These are phyloP conservation scores for Zingel zingel DNA, from an alignment of 2,113 vertebrate genomes.

Conservation along the genomic window DNA sequence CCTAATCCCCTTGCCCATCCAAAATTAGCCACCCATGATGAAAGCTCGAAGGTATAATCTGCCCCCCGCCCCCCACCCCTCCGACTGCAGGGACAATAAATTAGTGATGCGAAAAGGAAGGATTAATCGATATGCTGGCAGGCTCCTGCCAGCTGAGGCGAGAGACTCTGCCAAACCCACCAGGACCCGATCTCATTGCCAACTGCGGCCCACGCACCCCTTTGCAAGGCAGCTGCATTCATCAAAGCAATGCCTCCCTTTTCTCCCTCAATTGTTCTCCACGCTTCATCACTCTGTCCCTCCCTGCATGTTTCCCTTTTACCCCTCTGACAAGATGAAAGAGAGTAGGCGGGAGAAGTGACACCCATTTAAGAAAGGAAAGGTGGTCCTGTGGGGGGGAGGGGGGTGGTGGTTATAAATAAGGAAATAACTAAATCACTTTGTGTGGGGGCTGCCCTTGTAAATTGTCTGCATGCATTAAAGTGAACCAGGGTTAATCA, in stretches of 20 bases:
- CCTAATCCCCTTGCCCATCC: conserved; percentile 6
- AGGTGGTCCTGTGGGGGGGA: neutral
- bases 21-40: conserved; percentile 41
- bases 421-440: conserved; percentile 33
- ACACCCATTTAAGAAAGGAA: conserved; percentile 61
- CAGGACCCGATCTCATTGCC: conserved; percentile 73
- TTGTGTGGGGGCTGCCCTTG: conserved; percentile 11
- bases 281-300: conserved; percentile 29
- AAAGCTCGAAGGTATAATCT: conserved; percentile 34
- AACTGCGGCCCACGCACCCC: conserved; percentile 52
- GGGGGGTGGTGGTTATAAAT: conserved; percentile 32
- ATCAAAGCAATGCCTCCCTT: conserved; percentile 61
- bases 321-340: conserved; percentile 63
- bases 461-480: conserved; percentile 16
- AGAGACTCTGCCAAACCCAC: conserved; percentile 73
- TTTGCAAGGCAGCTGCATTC: conserved; percentile 67
- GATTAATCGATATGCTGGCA: conserved; percentile 77
- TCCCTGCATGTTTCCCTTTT: conserved; percentile 49
- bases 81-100: conserved; percentile 60
- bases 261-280: conserved; percentile 39
- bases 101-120: conserved; percentile 59
- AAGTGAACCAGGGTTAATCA: conserved; percentile 21
- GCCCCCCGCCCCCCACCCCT: neutral
- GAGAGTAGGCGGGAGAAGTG: conserved; percentile 49
- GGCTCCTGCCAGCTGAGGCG: conserved; percentile 43